A percentile compares a stretch with the other conserved stretches of the same genome.
Evolutionary conservation across 2,797 vertebrate genomes (phyloP).

Genomic region (Cossypha polioptera): DNA sequence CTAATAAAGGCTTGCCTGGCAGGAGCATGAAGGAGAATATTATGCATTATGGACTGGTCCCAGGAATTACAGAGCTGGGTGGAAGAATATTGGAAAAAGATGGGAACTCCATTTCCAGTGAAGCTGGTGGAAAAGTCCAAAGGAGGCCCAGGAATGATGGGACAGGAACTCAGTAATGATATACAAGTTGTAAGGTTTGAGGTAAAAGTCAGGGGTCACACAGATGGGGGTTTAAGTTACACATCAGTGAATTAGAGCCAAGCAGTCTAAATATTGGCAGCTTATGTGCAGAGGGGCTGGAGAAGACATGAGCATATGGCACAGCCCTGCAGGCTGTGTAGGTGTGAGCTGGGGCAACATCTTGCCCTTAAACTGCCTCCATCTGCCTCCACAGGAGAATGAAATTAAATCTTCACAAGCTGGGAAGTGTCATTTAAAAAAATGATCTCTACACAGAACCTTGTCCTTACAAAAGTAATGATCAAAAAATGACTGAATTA

Average conservation of each 20-base stretch:
- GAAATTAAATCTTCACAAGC: background rate
- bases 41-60: background rate
- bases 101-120: background rate
- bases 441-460: background rate
- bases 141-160: background rate
- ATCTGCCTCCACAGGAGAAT: background rate
- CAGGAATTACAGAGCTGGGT: background rate
- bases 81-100: conserved; percentile 55
- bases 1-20: conserved; percentile 60
- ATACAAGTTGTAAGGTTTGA: background rate
- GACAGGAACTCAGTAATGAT: conserved; percentile 7
- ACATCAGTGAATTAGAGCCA: background rate
- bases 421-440: background rate
- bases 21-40: background rate
- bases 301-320: background rate
- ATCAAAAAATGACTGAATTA: background rate
- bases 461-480: background rate
- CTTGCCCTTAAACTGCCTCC: background rate
- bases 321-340: background rate
- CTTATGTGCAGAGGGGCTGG: background rate
- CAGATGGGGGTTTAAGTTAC: background rate
- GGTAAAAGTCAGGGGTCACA: conserved; percentile 21
- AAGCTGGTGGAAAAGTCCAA: conserved; percentile 20
- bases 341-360: background rate
- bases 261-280: background rate